phyloP scores from a whole-genome alignment of 2,113 vertebrate genomes.

The Eolophus roseicapilla region DNA sequence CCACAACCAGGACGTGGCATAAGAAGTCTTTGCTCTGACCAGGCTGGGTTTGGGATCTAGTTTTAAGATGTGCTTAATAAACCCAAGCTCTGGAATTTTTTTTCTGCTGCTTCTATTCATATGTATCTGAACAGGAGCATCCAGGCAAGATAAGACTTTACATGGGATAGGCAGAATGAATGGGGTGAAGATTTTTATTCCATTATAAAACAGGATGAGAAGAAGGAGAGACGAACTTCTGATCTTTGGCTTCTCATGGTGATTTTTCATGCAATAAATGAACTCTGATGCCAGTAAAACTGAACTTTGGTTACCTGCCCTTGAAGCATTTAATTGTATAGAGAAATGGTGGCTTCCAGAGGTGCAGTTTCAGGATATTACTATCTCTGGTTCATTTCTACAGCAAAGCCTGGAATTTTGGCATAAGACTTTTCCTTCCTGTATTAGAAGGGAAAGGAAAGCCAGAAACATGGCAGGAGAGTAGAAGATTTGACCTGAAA shows the following conservation, averaged over 20 bases:
- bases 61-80: not conserved
- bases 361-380: not conserved
- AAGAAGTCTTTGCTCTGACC: not conserved
- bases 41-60: not conserved
- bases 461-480: not conserved
- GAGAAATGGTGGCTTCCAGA: not conserved
- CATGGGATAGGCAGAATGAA: not conserved
- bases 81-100: not conserved
- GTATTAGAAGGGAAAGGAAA: not conserved
- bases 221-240: not conserved
- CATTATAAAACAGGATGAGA: not conserved
- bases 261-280: not conserved
- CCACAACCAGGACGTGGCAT: not conserved
- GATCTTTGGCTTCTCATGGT: not conserved
- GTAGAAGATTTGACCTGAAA: not conserved
- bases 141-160: not conserved
- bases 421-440: not conserved
- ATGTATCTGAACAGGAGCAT: not conserved
- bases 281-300: not conserved
- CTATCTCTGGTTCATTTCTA: not conserved
- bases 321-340: not conserved
- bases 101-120: not conserved
- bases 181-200: not conserved
- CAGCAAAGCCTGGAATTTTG: not conserved
- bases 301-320: not conserved